phyloP scores from a whole-genome alignment of 2,888 invertebrate species.

The Peribatodes rhomboidaria region DNA sequence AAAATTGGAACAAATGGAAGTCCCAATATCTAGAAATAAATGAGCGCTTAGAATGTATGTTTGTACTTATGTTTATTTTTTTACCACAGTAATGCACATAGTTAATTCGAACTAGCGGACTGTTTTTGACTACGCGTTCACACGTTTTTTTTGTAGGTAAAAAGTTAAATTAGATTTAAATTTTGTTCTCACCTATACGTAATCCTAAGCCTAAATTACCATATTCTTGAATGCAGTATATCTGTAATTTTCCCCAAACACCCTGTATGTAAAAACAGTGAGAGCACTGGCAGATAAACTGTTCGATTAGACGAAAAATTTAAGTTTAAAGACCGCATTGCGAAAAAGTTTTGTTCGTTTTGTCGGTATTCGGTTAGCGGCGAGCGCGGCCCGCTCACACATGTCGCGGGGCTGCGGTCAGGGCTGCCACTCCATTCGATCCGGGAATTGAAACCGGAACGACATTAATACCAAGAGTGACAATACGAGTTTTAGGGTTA shows the following conservation, averaged over 20 bases:
- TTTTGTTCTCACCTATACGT: too few species aligned
- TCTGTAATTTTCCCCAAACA: too few species aligned
- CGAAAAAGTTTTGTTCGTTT: conserved; percentile 79
- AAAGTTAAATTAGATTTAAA: too few species aligned
- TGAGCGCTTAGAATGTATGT: too few species aligned
- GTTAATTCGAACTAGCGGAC: too few species aligned
- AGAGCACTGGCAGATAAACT: conserved; percentile 52
- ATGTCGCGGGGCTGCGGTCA: conserved; percentile 65
- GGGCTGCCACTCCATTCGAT: conserved; percentile 46
- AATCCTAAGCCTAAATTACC: not conserved
- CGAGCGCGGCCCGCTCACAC: conserved; percentile 64
- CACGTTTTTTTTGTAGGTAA: too few species aligned
- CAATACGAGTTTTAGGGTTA: conserved; percentile 47
- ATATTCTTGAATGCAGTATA: not conserved
- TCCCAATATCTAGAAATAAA: too few species aligned
- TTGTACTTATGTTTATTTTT: too few species aligned
- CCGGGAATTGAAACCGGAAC: conserved; percentile 49
- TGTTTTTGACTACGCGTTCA: too few species aligned
- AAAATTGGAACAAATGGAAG: too few species aligned
- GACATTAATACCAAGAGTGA: conserved; percentile 50
- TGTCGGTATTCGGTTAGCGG: conserved; percentile 60
- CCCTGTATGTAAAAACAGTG: not conserved
- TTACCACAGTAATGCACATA: too few species aligned
- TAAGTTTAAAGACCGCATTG: conserved; percentile 80
- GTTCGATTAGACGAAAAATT: conserved; percentile 67